phyloP scores from a whole-genome alignment of 53 echinoderm and acorn worm genomes.

The Holothuria scabra region DNA sequence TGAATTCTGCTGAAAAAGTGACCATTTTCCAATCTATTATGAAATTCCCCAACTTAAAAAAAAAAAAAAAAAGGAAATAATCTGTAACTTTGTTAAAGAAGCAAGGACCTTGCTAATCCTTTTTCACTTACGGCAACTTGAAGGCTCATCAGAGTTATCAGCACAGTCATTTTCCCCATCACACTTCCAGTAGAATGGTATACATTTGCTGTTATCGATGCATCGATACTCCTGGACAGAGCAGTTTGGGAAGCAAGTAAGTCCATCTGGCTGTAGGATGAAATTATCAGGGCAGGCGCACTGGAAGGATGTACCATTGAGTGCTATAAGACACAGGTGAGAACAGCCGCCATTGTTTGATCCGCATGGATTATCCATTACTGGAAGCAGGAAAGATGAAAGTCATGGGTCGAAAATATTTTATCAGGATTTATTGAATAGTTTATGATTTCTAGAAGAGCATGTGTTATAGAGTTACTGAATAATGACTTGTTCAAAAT shows the following conservation, averaged over 20 bases:
- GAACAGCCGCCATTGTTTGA: slow-evolving; percentile 80
- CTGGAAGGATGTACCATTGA: slow-evolving; percentile 55
- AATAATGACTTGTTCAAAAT: too few species aligned
- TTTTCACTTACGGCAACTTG: slow-evolving; percentile 73
- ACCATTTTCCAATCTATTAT: background rate
- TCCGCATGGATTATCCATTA: slow-evolving; percentile 80
- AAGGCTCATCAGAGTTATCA: slow-evolving; percentile 86
- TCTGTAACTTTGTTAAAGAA: background rate
- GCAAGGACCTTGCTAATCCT: background rate
- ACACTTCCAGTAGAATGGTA: slow-evolving; percentile 89
- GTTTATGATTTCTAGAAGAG: too few species aligned
- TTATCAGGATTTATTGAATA: too few species aligned
- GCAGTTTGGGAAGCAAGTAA: slow-evolving; percentile 73
- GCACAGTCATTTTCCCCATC: slow-evolving; percentile 73
- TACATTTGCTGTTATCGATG: slow-evolving; percentile 72
- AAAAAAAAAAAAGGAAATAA: too few species aligned
- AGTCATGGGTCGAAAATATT: background rate
- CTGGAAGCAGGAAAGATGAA: slow-evolving; percentile 38
- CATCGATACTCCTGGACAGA: slow-evolving; percentile 72
- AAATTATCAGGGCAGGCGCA: slow-evolving; percentile 94
- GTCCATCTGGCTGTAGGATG: slow-evolving; percentile 44
- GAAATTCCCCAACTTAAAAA: background rate
- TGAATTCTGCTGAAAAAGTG: too few species aligned
- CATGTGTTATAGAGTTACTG: too few species aligned
- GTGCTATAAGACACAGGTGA: slow-evolving; percentile 81